Percentiles rank a stretch among this genome's conserved stretches.
These are phyloP conservation scores for Rhinophrynus dorsalis DNA, from an alignment of 2,797 vertebrate genomes.

Conservation along the genomic window DNA sequence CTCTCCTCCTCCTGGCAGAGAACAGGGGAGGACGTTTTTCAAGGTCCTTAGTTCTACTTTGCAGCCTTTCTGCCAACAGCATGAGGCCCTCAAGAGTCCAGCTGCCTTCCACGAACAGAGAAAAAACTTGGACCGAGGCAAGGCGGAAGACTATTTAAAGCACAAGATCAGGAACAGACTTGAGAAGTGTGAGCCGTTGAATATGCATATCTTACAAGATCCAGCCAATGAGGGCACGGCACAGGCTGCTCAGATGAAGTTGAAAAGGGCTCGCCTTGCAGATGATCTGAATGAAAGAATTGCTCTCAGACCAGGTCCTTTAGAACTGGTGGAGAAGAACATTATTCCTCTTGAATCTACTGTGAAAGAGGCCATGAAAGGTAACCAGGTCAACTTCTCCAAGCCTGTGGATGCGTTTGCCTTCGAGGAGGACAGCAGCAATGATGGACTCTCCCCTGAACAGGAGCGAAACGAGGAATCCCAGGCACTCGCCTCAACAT, in stretches of 20 bases:
- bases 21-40: too few relatives aligned
- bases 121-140: slow-evolving; percentile 76
- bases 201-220: slow-evolving; percentile 85
- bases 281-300: slow-evolving; percentile 89
- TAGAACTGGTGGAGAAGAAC: slow-evolving; percentile 91
- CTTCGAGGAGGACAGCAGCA: slow-evolving; percentile 96
- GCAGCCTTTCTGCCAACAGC: too few relatives aligned
- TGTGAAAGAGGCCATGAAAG: slow-evolving; percentile 74
- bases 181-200: slow-evolving; percentile 69
- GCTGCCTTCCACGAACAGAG: slow-evolving; percentile 77
- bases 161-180: slow-evolving; percentile 78
- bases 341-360: slow-evolving; percentile 83
- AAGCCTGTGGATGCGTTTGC: slow-evolving; percentile 87
- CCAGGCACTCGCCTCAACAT: slow-evolving; percentile 75
- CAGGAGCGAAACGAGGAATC: slow-evolving; percentile 83
- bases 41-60: too few relatives aligned
- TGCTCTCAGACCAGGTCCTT: slow-evolving; percentile 83
- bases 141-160: slow-evolving; percentile 81
- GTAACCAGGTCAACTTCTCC: slow-evolving; percentile 80
- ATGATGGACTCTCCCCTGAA: slow-evolving; percentile 88
- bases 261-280: slow-evolving; percentile 85
- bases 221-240: slow-evolving; percentile 74
- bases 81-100: slow-evolving; percentile 80
- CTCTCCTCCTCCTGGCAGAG: too few relatives aligned
- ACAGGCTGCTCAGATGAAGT: slow-evolving; percentile 82